These are phyloP conservation scores for Micoletzkya japonica DNA, from an alignment of 2,888 invertebrate species.

Conservation along the genomic window DNA sequence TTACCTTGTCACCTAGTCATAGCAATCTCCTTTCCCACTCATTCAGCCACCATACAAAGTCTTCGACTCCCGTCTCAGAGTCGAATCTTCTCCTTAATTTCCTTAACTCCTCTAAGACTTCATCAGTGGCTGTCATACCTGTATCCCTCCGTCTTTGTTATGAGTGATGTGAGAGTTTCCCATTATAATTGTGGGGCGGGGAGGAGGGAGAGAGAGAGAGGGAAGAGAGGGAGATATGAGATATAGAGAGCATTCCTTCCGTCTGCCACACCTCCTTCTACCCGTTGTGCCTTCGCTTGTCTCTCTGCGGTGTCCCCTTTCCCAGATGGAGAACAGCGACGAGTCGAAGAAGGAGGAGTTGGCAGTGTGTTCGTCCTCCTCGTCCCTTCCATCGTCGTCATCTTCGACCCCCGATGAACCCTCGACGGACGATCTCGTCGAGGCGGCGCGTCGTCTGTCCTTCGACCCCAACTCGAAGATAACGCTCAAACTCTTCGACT, in stretches of 20 bases:
- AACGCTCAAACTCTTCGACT: conserved; percentile 21
- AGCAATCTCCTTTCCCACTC: no score
- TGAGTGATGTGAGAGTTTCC: conserved; percentile 16
- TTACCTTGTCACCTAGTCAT: no score
- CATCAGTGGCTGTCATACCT: no score
- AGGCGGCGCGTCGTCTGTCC: no score
- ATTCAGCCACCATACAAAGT: no score
- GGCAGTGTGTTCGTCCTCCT: neutral
- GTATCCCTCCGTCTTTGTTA: no score
- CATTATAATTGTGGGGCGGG: neutral
- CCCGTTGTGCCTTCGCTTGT: neutral
- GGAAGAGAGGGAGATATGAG: neutral
- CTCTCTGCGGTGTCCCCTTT: conserved; percentile 11
- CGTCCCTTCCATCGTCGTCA: neutral
- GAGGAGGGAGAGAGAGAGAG: neutral
- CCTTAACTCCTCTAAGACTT: no score
- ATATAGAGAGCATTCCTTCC: neutral
- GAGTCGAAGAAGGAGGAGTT: neutral
- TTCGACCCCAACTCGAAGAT: neutral
- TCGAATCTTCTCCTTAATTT: no score
- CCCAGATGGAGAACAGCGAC: no score
- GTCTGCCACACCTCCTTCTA: neutral
- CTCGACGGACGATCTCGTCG: no score
- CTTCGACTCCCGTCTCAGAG: no score
- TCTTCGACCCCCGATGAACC: no score